Evolutionary conservation across 1,140 invertebrate species (phyloP).

Genomic region (Catajapyx aquilonaris): DNA sequence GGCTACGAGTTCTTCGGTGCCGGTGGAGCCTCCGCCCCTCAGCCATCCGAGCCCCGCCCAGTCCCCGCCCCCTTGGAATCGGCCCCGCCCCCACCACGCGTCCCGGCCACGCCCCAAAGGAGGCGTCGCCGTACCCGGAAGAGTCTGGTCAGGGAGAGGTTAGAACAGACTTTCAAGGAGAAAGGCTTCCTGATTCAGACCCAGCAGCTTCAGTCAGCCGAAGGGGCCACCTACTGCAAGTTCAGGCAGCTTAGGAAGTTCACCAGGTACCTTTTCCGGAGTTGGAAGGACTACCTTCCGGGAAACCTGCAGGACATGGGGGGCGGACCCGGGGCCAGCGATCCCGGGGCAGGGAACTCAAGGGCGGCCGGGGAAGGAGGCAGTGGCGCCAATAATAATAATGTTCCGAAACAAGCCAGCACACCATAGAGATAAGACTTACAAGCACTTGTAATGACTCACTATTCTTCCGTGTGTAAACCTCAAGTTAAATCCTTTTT

Average conservation of each 20-base stretch:
- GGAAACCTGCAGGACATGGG: constrained; percentile 44
- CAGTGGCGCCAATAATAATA: too few species aligned
- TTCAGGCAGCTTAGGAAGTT: constrained; percentile 78
- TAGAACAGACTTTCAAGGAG: constrained; percentile 79
- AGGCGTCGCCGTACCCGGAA: constrained; percentile 56
- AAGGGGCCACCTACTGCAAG: constrained; percentile 82
- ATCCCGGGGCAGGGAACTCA: too few species aligned
- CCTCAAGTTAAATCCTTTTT: too few species aligned
- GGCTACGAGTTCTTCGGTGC: constrained; percentile 44
- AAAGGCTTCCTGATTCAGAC: constrained; percentile 83
- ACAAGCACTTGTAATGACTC: too few species aligned
- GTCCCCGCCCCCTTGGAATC: constrained; percentile 11
- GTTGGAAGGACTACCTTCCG: constrained; percentile 81
- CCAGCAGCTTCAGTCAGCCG: constrained; percentile 71
- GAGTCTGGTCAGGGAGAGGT: constrained; percentile 59
- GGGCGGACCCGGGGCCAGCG: too few species aligned
- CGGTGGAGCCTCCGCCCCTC: not conserved
- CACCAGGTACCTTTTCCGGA: constrained; percentile 71
- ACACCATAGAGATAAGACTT: too few species aligned
- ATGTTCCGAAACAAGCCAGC: too few species aligned
- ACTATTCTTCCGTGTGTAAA: too few species aligned
- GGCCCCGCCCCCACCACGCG: constrained; percentile 5
- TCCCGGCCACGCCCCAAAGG: constrained; percentile 15
- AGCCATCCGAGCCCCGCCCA: constrained; percentile 16
- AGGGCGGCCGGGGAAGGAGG: too few species aligned